These are phyloP conservation scores for Coptodon rendalli DNA, from an alignment of 2,113 vertebrate species.

Conservation along the genomic window DNA sequence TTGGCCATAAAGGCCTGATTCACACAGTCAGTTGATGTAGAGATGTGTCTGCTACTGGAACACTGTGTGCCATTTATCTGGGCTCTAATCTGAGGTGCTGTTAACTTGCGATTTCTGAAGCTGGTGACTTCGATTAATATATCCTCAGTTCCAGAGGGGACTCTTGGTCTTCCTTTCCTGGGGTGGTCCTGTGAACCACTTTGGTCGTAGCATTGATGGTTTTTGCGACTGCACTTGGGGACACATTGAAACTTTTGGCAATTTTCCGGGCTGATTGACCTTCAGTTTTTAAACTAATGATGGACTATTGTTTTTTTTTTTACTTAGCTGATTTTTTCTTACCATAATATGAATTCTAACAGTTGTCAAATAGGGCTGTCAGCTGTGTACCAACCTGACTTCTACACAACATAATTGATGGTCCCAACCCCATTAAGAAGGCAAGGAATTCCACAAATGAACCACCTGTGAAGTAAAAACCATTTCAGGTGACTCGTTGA, in stretches of 20 bases:
- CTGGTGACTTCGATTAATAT: neutral
- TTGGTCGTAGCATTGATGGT: too few relatives aligned
- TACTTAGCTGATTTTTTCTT: neutral
- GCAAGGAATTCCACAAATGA: neutral
- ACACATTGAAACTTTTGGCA: too few relatives aligned
- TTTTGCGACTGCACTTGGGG: too few relatives aligned
- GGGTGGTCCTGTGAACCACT: too few relatives aligned
- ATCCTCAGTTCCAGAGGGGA: neutral
- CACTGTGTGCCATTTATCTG: neutral
- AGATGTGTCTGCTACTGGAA: neutral
- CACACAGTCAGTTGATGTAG: rapidly evolving
- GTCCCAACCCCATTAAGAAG: neutral
- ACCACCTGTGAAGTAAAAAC: neutral
- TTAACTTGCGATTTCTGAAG: neutral
- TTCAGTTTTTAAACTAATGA: too few relatives aligned
- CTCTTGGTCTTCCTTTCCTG: neutral
- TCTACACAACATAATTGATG: neutral
- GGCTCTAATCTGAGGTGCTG: neutral
- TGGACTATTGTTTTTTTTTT: too few relatives aligned
- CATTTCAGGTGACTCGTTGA: neutral
- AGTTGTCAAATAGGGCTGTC: neutral
- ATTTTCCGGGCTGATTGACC: neutral
- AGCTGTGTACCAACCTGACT: neutral
- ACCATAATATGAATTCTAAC: neutral
- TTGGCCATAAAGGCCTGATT: neutral